Conservation (phyloP, 2,888 invertebrate genomes). For the Hyppa rectilinea region DNA sequence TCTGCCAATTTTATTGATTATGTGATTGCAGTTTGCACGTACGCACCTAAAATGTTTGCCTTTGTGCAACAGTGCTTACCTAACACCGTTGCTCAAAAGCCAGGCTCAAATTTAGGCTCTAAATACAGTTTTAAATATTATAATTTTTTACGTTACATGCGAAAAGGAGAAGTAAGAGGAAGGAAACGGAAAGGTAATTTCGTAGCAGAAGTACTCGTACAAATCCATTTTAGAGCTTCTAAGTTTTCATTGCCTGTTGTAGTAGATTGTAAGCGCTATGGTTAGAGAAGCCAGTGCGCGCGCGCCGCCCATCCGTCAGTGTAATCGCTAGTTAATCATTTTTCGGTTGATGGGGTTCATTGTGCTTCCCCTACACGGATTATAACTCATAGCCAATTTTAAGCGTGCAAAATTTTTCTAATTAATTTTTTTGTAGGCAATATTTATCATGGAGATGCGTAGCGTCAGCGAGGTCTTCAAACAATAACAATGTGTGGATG, state of each 20-base stretch:
- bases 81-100: no score
- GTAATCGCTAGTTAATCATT: constrained; percentile 90
- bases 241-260: constrained; percentile 38
- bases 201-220: no score
- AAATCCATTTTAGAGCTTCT: neutral
- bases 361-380: constrained; percentile 85
- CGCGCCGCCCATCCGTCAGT: constrained; percentile 88
- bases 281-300: constrained; percentile 86
- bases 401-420: constrained; percentile 81
- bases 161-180: no score
- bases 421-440: constrained; percentile 68
- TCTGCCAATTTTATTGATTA: neutral
- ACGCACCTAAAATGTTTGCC: no score
- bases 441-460: constrained; percentile 42
- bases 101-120: no score
- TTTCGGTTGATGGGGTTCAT: constrained; percentile 89
- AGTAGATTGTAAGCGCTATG: constrained; percentile 73
- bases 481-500: constrained; percentile 59
- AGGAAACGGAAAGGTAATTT: neutral
- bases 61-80: neutral
- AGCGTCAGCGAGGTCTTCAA: constrained; percentile 53
- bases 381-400: constrained; percentile 83
- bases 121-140: no score
- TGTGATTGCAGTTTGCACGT: neutral
- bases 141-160: no score